These are phyloP conservation scores for Diuraphis noxia DNA, from an alignment of 1,140 invertebrate species.

Conservation along the genomic window DNA sequence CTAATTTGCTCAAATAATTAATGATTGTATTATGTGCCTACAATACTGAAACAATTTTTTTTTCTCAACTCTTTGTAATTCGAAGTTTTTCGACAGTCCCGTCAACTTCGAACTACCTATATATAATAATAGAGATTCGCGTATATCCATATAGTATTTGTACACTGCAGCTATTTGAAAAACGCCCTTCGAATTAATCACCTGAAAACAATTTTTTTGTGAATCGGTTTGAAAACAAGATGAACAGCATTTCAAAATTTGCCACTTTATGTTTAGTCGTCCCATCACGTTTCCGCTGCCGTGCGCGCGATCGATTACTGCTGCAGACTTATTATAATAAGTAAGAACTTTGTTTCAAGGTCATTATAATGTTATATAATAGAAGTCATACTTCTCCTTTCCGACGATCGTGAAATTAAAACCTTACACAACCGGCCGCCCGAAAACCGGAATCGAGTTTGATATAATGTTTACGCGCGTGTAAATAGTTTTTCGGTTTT, in stretches of 20 bases:
- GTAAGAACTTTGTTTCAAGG: slow-evolving; percentile 26
- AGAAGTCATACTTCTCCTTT: slow-evolving; percentile 21
- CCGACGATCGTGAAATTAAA: background rate
- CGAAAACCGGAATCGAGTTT: slow-evolving; percentile 19
- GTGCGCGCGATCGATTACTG: background rate
- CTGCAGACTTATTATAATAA: no score
- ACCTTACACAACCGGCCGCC: background rate
- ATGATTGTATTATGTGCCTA: no score
- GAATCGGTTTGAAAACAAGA: background rate
- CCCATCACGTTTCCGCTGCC: background rate
- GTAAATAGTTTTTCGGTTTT: background rate
- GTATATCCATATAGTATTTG: background rate
- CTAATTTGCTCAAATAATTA: no score
- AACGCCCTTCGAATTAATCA: background rate
- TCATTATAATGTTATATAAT: no score
- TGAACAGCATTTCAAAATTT: background rate
- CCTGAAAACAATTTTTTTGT: background rate
- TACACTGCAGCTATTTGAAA: background rate
- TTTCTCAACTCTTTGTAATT: no score
- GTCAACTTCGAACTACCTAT: no score
- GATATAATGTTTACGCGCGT: background rate
- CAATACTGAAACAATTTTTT: no score
- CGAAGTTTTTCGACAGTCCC: no score
- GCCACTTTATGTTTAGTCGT: background rate
- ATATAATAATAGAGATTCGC: no score